Base-by-base conservation (phyloP, 2,888 invertebrate species). In the Synanthedon formicaeformis region DNA sequence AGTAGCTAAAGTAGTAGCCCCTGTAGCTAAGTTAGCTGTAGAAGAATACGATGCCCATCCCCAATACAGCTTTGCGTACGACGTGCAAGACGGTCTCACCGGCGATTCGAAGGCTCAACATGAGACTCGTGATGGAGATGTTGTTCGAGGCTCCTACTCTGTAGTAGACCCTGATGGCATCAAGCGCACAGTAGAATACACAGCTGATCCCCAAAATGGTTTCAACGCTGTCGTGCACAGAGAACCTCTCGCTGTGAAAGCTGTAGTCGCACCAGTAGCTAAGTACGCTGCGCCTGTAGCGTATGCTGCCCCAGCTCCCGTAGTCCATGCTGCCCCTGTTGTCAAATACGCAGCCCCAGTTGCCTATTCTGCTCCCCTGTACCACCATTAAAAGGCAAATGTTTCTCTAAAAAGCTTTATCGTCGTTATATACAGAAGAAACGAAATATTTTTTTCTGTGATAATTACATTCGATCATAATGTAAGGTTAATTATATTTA, bases 181-280 rank as follows among this genome's bases (percentile, higher is more conserved):
- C 57, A 75, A 73, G 64, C 75, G 83, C 55, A 81, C 75, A 41
- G 82, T 84, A 0, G 81, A 81, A 45, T 84, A 85, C 70, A 78
- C 77, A 49, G 79, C 84, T 56, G 83, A 84, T 58, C 73, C 78
- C 23, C 66, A 78, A 60, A 76, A 81, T 58, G 83, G 83, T 52
- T 85, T 85, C 69, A 82, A 81, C 63, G 83, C 83, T 48, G 79
- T 84, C 14, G 82, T 85, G 1, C 76, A 69, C 62, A 76, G 67
- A 58, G 75, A 67, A 61, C 75, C 72, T 56, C 63, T 73, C 64
- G 66, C 62, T 45, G 57, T 61, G 54, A 59, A 50, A 14, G 49
- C 49, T 23, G 34, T 50, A 34, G 50, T 58, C 8, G 56, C 59
- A 10, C 60, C 59, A 66, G 64, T 67, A 41, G 63, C 64, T 40